Evolutionary conservation across 2,888 invertebrate genomes (phyloP), one percentile per base, ranked within the genome.

Genomic region (Lasioglossum morio): DNA sequence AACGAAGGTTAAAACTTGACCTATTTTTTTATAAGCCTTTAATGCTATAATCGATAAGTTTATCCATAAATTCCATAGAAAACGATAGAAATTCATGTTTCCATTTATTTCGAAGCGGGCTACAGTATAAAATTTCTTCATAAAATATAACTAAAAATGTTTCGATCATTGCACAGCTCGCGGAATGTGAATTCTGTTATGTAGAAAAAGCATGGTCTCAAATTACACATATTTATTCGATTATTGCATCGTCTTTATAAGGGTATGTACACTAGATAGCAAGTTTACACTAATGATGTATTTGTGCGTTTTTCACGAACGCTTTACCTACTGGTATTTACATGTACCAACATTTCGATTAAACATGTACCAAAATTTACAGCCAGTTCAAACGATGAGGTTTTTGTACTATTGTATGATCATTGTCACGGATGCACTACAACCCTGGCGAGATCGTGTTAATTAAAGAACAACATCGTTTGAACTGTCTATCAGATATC

Each of bases 231-330:
- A 84, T 75, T 66, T 72, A 75, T 72, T 83, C 84, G 75, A 85
- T 85, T 85, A 79, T 83, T 85, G 79, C 75, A 79, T 79, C 79
- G 83, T 75, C 72, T 82, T 78, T 84, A 53, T 75, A 72, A 46
- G 74, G 19, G 40, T 70, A 74, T 84, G 53, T 84, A 84, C 84
- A 83, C 83, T 84, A 84, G 84, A 85, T 69, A 79, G 85, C 85
- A 83, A 72, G 75, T 82, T 63, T 76, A 78, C 63, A 63, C 70
- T 72, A 72, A 48, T 72, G 14, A 76, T 37, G 74, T 30, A n/a
- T 66, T 76, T 77, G 83, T 85, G 83, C 79, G 79, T 83, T 75
- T 75, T 27, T 46, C 76, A 70, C n/a, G 40, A 70, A 70, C 70
- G 40, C n/a, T 70, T 70, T 40, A 70, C 70, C 70, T 23, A 70